Evolutionary conservation across 2,113 vertebrate species (phyloP), one percentile per base, ranked within the genome.

Genomic region (Barbus barbus): DNA sequence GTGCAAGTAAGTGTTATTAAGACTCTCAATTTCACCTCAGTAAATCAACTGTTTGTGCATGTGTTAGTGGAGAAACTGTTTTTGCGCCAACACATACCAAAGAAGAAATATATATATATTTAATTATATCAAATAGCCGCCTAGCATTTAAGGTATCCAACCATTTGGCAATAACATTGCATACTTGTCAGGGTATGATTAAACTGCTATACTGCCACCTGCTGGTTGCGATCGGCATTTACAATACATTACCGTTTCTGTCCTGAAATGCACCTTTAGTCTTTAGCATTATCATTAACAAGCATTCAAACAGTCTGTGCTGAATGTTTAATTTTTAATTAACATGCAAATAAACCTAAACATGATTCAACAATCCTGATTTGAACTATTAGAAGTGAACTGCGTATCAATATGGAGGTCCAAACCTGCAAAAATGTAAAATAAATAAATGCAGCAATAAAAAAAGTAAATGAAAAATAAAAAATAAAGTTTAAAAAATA

Each of bases 181-280:
- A 74, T 61, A 28, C 56, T 41, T 83, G 18, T 61, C 4, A 31
- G 1, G 8, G n/a, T n/a, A n/a, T 31, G 51, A 31, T 31, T n/a
- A 44, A 46, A 26, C 60, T 61, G 26, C 48, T 56, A 73, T 16
- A 90, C 48, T 85, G 51, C 89, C 92, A 90, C 87, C 93, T 92
- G 86, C 88, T 90, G 93, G 91, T 5, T 44, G 41, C 11, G 41
- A 44, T 44, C 41, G 41, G 0, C 11, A 12, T 44, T 44, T 9
- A 44, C 41, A 0, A 0, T 3, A 44, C 41, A 44, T 9, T 44
- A 44, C 41, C 41, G 3, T 12, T 12, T 44, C 9, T 44, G 41
- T 44, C 41, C 41, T 44, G 41, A 9, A 44, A 44, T 44, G 41
- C 9, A 44, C 41, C 11, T 44, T 44, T 44, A 12, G 3, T 44